phyloP scores from a whole-genome alignment of 30 jellyfish, hydroid and myxozoan genomes.

The Hydra vulgaris region DNA sequence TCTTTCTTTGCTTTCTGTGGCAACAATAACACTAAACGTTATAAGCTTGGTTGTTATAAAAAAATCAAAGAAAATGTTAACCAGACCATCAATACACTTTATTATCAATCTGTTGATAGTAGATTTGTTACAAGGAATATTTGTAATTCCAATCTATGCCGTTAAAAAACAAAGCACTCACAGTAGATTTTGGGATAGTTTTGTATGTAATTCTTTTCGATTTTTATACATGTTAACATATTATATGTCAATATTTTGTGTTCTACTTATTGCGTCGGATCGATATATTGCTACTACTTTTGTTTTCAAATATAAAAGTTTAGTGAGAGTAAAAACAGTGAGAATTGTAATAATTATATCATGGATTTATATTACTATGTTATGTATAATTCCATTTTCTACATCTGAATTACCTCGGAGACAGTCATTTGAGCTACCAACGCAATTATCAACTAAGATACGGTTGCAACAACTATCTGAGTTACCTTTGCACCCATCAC shows the following conservation, averaged over 20 bases:
- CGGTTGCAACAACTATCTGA: too few species aligned
- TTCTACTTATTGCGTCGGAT: slow-evolving; percentile 6
- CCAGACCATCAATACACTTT: slow-evolving; percentile 13
- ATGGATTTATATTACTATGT: slow-evolving; percentile 5
- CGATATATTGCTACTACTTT: slow-evolving; percentile 14
- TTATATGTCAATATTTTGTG: slow-evolving; percentile 14
- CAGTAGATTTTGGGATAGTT: background rate
- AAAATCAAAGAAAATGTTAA: background rate
- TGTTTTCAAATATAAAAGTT: slow-evolving; percentile 8
- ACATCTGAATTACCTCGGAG: too few species aligned
- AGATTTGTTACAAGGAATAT: slow-evolving; percentile 11
- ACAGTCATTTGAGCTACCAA: too few species aligned
- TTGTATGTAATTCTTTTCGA: slow-evolving; percentile 24
- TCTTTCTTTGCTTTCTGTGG: slow-evolving; percentile 14
- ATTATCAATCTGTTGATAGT: slow-evolving; percentile 8
- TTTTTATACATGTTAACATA: slow-evolving; percentile 26
- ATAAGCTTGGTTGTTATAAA: background rate
- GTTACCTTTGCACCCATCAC: too few species aligned
- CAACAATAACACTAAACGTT: background rate
- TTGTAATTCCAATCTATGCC: slow-evolving; percentile 24
- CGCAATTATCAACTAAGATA: too few species aligned
- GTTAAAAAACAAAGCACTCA: slow-evolving; percentile 3
- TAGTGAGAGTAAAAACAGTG: background rate
- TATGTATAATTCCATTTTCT: slow-evolving; percentile 16
- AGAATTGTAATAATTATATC: background rate